These are phyloP conservation scores for Monopterus albus DNA, from an alignment of 2,113 vertebrate species.

Conservation along the genomic window DNA sequence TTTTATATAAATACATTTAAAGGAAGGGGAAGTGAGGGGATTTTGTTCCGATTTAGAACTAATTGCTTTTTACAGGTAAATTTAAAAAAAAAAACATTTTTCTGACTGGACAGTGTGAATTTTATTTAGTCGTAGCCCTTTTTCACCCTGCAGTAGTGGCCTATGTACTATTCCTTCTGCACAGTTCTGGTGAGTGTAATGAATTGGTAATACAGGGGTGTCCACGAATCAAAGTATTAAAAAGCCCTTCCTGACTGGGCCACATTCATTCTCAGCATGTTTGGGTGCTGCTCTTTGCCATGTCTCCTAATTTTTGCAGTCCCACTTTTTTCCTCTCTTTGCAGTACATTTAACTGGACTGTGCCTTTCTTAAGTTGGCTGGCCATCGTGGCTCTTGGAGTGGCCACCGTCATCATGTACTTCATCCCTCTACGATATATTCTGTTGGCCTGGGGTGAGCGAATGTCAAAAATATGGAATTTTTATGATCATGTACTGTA, in stretches of 20 bases:
- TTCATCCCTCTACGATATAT: conserved; percentile 97
- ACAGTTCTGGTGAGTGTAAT: conserved; percentile 8
- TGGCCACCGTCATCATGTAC: conserved; percentile 89
- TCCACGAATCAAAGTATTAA: conserved; percentile 14
- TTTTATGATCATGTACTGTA: not conserved
- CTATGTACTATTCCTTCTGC: too few species aligned
- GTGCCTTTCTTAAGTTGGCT: conserved; percentile 98
- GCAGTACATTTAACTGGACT: conserved; percentile 98
- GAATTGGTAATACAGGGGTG: conserved; percentile 7
- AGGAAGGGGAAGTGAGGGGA: not conserved
- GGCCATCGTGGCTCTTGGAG: conserved; percentile 89
- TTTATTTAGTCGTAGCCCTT: not conserved
- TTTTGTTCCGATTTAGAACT: conserved; percentile 23
- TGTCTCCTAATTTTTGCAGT: not conserved
- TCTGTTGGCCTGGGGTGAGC: conserved; percentile 97
- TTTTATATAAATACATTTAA: not conserved
- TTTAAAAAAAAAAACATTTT: conserved; percentile 12
- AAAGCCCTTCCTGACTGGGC: conserved; percentile 17
- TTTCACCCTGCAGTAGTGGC: conserved; percentile 20
- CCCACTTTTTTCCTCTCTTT: conserved; percentile 41
- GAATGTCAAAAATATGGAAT: conserved; percentile 2
- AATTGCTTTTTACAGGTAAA: too few species aligned
- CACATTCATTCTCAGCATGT: not conserved
- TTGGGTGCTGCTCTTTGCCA: conserved; percentile 8
- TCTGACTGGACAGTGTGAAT: conserved; percentile 5